Conservation (phyloP, 2,797 vertebrate species). For the Acanthurus tractus region DNA sequence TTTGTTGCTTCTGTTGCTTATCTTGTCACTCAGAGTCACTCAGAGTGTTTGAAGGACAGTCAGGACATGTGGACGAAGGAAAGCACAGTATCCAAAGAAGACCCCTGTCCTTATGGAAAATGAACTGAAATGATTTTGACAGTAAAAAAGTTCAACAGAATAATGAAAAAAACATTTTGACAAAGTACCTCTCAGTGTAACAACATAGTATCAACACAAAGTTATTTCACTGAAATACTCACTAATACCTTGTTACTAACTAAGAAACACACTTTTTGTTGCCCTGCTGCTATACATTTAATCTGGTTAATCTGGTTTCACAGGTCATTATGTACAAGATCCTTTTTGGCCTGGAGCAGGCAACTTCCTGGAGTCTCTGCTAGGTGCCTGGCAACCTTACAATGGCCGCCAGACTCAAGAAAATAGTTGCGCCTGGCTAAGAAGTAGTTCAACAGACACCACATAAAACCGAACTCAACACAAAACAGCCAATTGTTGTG, state of each 20-base stretch:
- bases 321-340: neutral
- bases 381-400: neutral
- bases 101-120: neutral
- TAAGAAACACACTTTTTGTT: neutral
- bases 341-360: neutral
- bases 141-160: neutral
- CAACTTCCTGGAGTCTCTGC: neutral
- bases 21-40: neutral
- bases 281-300: neutral
- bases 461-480: neutral
- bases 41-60: too few species aligned
- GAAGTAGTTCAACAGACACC: neutral
- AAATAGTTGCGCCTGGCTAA: neutral
- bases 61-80: too few species aligned
- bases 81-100: neutral
- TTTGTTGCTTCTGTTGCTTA: neutral
- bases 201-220: neutral
- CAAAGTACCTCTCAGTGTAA: neutral
- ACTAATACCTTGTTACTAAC: neutral
- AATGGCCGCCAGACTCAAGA: neutral
- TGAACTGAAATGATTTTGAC: neutral
- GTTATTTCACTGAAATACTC: too few species aligned
- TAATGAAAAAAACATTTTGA: neutral
- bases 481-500: neutral
- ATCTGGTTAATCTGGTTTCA: constrained; percentile 6